phyloP scores from a whole-genome alignment of 2,113 vertebrate species.

The Gila orcuttii region DNA sequence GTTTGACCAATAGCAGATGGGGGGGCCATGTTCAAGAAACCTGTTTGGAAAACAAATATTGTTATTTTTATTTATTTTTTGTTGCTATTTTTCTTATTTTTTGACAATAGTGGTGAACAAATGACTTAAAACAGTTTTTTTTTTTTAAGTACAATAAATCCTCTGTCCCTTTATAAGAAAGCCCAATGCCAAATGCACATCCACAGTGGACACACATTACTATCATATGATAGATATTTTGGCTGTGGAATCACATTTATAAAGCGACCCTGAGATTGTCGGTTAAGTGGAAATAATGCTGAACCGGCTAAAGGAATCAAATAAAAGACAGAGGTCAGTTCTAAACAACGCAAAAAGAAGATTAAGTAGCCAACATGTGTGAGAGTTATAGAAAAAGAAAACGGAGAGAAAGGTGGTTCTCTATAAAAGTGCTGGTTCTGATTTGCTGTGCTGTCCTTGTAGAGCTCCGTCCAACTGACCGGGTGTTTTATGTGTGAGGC shows the following conservation, averaged over 20 bases:
- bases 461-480: conserved; percentile 64
- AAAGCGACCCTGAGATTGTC: not conserved
- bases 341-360: not conserved
- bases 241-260: conserved; percentile 6
- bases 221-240: not conserved
- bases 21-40: not conserved
- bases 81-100: not conserved
- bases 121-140: not conserved
- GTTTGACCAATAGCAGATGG: not conserved
- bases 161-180: not conserved
- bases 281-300: not conserved
- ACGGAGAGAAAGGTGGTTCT: conserved; percentile 52
- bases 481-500: conserved; percentile 72
- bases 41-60: not conserved
- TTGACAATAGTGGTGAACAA: not conserved
- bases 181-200: not conserved
- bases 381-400: conserved; percentile 14
- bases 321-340: not conserved
- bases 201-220: not conserved
- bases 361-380: not conserved
- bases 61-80: not conserved
- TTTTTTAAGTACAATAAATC: not conserved
- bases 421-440: conserved; percentile 66
- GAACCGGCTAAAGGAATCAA: not conserved
- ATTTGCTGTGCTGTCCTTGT: conserved; percentile 74